Conservation (phyloP, 2,797 vertebrate genomes). For the Hybognathus amarus region DNA sequence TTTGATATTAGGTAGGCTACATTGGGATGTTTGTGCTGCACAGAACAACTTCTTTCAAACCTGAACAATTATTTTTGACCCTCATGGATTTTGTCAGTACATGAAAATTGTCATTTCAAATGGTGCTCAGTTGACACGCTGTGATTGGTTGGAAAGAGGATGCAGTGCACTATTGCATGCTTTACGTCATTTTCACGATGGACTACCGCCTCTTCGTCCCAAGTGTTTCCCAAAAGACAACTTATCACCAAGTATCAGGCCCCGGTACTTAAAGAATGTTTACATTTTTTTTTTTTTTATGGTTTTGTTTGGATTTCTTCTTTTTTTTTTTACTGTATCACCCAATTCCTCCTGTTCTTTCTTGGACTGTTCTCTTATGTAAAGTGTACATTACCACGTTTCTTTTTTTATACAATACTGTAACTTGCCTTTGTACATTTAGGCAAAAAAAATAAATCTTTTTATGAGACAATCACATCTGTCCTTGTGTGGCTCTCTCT, state of each 20-base stretch:
- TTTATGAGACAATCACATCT: conserved; percentile 97
- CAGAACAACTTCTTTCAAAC: conserved; percentile 6
- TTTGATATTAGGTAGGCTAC: conserved; percentile 11
- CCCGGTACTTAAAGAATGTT: conserved; percentile 85
- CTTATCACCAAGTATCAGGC: conserved; percentile 67
- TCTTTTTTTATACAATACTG: conserved; percentile 94
- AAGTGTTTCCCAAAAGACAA: conserved; percentile 33
- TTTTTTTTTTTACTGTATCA: conserved; percentile 63
- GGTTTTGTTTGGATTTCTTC: conserved; percentile 70
- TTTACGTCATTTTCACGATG: conserved; percentile 55
- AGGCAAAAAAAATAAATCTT: conserved; percentile 99
- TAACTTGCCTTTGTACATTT: conserved; percentile 97
- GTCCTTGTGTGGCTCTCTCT: conserved; percentile 80
- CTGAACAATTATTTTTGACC: not conserved
- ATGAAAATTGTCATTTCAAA: not conserved
- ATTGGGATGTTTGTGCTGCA: conserved; percentile 14
- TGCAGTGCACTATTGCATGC: conserved; percentile 54
- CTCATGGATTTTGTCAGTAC: not conserved
- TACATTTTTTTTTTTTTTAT: conserved; percentile 78
- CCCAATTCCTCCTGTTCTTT: conserved; percentile 68
- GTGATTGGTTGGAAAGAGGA: conserved; percentile 38
- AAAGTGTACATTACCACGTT: conserved; percentile 98
- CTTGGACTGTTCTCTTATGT: conserved; percentile 88
- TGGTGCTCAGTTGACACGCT: conserved; percentile 51
- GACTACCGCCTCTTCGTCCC: too few relatives aligned